These are phyloP conservation scores for Trachythela sp. DNA, from an alignment of 64 coral and sea anemone species.

Conservation along the genomic window DNA sequence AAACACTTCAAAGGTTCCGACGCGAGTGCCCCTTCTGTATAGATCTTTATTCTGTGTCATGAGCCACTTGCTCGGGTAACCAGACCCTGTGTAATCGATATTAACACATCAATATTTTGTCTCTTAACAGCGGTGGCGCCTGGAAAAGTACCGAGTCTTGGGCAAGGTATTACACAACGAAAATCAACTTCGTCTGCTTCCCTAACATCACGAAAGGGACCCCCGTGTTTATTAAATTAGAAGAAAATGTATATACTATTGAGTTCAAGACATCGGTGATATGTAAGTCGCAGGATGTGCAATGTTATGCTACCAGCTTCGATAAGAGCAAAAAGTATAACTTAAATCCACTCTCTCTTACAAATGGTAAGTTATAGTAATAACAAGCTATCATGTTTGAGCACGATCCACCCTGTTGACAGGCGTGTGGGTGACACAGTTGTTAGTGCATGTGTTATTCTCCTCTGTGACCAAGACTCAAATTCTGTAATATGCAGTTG, in stretches of 20 bases:
- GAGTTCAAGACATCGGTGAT: constrained; percentile 77
- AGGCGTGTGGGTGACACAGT: too few species aligned
- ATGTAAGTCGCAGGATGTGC: constrained; percentile 59
- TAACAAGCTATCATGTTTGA: too few species aligned
- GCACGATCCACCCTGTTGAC: too few species aligned
- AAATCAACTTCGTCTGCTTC: constrained; percentile 74
- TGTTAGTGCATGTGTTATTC: too few species aligned
- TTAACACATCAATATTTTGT: too few species aligned
- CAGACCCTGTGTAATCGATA: too few species aligned
- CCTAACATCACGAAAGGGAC: constrained; percentile 49
- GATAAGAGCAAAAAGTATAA: constrained; percentile 50
- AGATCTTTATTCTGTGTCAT: too few species aligned
- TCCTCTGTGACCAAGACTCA: too few species aligned
- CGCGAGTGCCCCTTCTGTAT: too few species aligned
- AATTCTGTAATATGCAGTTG: too few species aligned
- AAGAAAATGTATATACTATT: constrained; percentile 63
- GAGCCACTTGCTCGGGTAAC: too few species aligned
- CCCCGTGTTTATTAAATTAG: constrained; percentile 42
- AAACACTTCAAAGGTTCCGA: too few species aligned
- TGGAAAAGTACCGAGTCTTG: constrained; percentile 30
- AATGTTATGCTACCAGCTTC: constrained; percentile 56
- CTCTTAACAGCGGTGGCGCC: constrained; percentile 48
- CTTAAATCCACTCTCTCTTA: constrained; percentile 60
- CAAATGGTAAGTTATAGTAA: constrained; percentile 35
- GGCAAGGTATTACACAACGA: constrained; percentile 33